Conservation (phyloP, 2,888 invertebrate genomes). For the Dorcus parallelipipedus region DNA sequence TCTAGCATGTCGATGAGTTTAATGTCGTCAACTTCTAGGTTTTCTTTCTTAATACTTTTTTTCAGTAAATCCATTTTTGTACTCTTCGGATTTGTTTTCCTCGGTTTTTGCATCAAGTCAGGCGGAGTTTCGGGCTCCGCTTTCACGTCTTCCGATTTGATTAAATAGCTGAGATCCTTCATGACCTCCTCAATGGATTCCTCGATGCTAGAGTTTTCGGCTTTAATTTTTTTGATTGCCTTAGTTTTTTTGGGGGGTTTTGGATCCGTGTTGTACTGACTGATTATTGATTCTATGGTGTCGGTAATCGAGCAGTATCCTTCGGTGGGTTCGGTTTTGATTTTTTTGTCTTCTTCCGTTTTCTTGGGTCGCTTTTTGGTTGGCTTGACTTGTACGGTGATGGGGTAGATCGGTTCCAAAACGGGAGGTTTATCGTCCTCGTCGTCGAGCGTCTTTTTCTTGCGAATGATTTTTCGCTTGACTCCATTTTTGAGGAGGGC, state of each 20-base stretch:
- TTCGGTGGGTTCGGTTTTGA: constrained; percentile 18
- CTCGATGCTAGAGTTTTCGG: constrained; percentile 18
- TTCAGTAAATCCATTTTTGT: constrained; percentile 29
- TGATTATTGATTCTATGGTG: constrained; percentile 26
- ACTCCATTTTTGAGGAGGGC: constrained; percentile 42
- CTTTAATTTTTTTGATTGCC: constrained; percentile 20
- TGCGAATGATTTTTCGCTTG: constrained; percentile 29
- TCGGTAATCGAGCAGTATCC: constrained; percentile 16
- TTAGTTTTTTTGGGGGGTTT: constrained; percentile 19
- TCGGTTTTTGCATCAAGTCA: constrained; percentile 27
- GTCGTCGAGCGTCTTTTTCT: constrained; percentile 27
- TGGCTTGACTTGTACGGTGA: constrained; percentile 31
- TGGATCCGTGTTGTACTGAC: constrained; percentile 16
- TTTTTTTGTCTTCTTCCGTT: constrained; percentile 18
- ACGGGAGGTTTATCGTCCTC: constrained; percentile 34
- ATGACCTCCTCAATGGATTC: constrained; percentile 43
- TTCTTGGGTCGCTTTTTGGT: constrained; percentile 22
- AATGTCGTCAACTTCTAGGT: constrained; percentile 39
- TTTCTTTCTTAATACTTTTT: constrained; percentile 39
- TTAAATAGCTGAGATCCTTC: constrained; percentile 38
- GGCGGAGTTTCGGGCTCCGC: constrained; percentile 30
- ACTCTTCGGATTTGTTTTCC: constrained; percentile 9
- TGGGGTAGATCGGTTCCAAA: constrained; percentile 40
- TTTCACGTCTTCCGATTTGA: constrained; percentile 37
- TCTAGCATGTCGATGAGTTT: constrained; percentile 47